These are phyloP conservation scores for Anneissia japonica DNA, from an alignment of 35 echinoderm and acorn worm species.

Conservation along the genomic window DNA sequence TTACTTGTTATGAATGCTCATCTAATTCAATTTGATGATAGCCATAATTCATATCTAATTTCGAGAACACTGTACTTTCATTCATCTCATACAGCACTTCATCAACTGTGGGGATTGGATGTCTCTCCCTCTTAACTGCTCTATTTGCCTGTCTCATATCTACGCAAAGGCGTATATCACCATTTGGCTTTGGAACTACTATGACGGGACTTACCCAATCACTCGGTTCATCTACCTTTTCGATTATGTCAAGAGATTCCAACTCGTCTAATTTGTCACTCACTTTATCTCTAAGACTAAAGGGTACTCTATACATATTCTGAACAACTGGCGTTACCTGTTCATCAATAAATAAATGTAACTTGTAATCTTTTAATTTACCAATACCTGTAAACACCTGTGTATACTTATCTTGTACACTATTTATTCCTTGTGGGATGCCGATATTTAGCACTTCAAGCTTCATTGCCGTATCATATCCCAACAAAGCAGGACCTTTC, in stretches of 20 bases:
- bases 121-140: not conserved
- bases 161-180: not conserved
- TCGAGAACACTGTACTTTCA: not conserved
- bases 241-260: slow-evolving; percentile 47
- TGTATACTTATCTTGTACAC: slow-evolving; percentile 16
- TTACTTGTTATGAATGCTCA: not conserved
- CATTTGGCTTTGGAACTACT: slow-evolving; percentile 61
- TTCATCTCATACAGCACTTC: not conserved
- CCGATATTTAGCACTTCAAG: slow-evolving; percentile 14
- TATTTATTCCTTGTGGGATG: slow-evolving; percentile 9
- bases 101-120: slow-evolving; percentile 4
- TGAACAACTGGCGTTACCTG: slow-evolving; percentile 53
- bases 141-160: slow-evolving; percentile 17
- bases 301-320: slow-evolving; percentile 40
- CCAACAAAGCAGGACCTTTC: slow-evolving; percentile 26
- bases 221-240: slow-evolving; percentile 50
- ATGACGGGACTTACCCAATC: slow-evolving; percentile 65
- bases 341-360: slow-evolving; percentile 42
- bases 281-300: slow-evolving; percentile 31
- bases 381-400: slow-evolving; percentile 48
- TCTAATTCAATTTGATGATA: slow-evolving; percentile 49
- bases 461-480: slow-evolving; percentile 18
- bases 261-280: slow-evolving; percentile 57
- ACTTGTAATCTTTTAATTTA: slow-evolving; percentile 40
- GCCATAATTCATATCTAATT: slow-evolving; percentile 39